Percentiles rank a stretch among this genome's conserved stretches.
Evolutionary conservation across 2,888 invertebrate species (phyloP).

Genomic region (Pammene aurita): DNA sequence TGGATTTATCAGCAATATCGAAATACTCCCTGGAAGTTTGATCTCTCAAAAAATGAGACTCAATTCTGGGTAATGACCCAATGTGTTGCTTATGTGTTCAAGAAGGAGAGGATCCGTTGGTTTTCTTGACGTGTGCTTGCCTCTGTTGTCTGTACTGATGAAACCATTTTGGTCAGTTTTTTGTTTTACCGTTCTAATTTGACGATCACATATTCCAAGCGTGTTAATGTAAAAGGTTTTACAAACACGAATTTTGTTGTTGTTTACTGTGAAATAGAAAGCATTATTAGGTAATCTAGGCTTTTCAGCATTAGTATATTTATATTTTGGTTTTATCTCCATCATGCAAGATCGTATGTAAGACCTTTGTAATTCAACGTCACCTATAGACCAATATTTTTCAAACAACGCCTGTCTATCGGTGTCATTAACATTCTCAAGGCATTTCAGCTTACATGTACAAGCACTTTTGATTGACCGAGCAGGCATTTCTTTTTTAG

Average conservation of each 20-base stretch:
- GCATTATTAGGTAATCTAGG: constrained; percentile 13
- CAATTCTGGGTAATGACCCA: constrained; percentile 42
- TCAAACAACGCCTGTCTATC: background rate
- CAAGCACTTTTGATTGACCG: too few relatives aligned
- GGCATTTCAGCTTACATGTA: background rate
- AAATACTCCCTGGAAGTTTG: constrained; percentile 9
- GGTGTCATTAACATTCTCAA: background rate
- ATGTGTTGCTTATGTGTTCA: constrained; percentile 42
- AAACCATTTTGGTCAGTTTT: constrained; percentile 41
- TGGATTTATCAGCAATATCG: too few relatives aligned
- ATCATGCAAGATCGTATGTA: constrained; percentile 10
- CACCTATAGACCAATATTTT: background rate
- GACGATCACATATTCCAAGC: constrained; percentile 42
- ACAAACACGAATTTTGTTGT: constrained; percentile 42
- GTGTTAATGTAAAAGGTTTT: constrained; percentile 44
- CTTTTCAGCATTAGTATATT: constrained; percentile 19
- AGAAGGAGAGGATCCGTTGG: constrained; percentile 29
- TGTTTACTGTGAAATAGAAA: constrained; percentile 25
- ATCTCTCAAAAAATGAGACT: constrained; percentile 42
- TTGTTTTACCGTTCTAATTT: constrained; percentile 42
- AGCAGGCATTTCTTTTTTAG: too few relatives aligned
- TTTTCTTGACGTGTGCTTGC: constrained; percentile 41
- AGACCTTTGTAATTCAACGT: constrained; percentile 6
- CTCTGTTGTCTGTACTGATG: constrained; percentile 37
- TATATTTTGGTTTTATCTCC: constrained; percentile 14